A percentile compares a stretch with the other conserved stretches of the same genome.
phyloP scores from a whole-genome alignment of 2,113 vertebrate genomes.

The Cyprinodon tularosa region DNA sequence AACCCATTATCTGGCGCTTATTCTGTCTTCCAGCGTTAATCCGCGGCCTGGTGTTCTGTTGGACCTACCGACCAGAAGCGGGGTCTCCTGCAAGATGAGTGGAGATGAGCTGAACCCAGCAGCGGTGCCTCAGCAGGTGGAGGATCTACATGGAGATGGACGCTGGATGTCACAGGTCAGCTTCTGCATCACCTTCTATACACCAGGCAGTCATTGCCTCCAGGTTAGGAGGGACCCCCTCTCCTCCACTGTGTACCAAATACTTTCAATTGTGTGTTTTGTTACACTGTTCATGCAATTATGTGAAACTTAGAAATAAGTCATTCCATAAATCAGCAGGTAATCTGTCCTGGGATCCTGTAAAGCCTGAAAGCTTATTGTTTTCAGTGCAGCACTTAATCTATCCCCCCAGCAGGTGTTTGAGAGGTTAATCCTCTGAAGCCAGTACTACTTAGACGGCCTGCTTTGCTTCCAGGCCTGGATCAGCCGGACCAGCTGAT shows the following conservation, averaged over 20 bases:
- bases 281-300: no score
- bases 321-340: no score
- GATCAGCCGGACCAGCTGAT: conserved; percentile 34
- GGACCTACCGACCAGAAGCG: neutral
- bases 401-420: conserved; percentile 7
- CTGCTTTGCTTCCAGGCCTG: conserved; percentile 29
- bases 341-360: no score
- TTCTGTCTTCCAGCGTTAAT: neutral
- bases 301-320: no score
- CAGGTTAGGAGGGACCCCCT: no score
- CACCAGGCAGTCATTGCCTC: no score
- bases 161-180: conserved; percentile 96
- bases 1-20: neutral
- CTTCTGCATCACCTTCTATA: neutral
- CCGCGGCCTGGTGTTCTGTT: neutral
- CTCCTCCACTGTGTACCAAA: no score
- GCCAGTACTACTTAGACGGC: conserved; percentile 42
- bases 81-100: conserved; percentile 83
- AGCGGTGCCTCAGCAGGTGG: conserved; percentile 84
- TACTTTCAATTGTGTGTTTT: no score
- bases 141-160: conserved; percentile 91
- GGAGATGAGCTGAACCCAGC: conserved; percentile 89
- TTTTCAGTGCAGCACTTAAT: conserved; percentile 8
- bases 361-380: neutral
- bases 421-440: conserved; percentile 46